Evolutionary conservation across 2,113 vertebrate species (phyloP), one percentile per base, ranked within the genome.

Genomic region (Alethe diademata): DNA sequence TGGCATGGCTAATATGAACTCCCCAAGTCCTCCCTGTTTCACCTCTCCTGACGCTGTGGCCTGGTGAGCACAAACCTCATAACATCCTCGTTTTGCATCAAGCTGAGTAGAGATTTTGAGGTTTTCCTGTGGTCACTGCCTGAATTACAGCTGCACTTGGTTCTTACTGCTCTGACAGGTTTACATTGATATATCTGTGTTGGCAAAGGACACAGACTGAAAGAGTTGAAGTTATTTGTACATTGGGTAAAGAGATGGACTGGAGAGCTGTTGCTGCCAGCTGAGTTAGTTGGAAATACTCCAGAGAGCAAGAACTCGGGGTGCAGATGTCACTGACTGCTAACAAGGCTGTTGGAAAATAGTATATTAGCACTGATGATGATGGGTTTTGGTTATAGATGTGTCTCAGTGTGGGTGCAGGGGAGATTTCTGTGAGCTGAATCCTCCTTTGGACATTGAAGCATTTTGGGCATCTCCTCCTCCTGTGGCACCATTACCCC

Each of bases 41-140:
- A 4, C 56, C 50, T 67, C 75, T 86, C 11, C 35, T 60, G 75
- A 38, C 0, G 7, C 82, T 80, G 82, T 93, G 88, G 35, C 82
- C 72, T 14, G 2, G 42, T 86, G 35, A 78, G 69, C 84, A 42
- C 58, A 86, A 53, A 78, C 78, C 70, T 89, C 81, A 25, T 45
- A 8, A 66, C 54, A 62, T 76, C 78, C 51, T 78, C 33, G 38
- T n/a, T 83, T 83, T 78, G 43, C 75, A 19, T 83, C 84, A 45
- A 48, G 42, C 87, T 62, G 84, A 84, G 78, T 22, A 36, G 90
- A 86, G 87, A 95, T 92, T 94, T 94, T 86, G 88, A 88, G 94
- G 94, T 96, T 95, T 95, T 96, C 88, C 93, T 96, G 92, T 95
- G 95, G 93, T 94, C 90, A 80, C 74, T 90, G 78, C 51, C 43